Evolutionary conservation across 1,140 invertebrate genomes (phyloP).

Genomic region (Belonocnema kinseyi): DNA sequence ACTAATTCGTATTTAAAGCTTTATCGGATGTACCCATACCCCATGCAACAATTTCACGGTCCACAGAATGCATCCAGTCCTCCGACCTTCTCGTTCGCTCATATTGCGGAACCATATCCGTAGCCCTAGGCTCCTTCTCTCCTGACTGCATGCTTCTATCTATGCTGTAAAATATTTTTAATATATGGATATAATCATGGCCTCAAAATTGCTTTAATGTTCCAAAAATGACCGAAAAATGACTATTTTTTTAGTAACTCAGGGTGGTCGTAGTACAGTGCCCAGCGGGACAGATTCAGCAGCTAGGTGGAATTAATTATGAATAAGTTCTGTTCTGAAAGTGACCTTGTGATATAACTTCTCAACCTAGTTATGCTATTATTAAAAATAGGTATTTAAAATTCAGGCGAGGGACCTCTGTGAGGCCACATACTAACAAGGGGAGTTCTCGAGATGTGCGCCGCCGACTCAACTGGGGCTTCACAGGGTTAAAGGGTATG

Average conservation of each 20-base stretch:
- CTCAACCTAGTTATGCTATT: too few species aligned
- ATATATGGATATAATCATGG: background rate
- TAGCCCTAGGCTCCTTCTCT: constrained; percentile 2
- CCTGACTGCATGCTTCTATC: background rate
- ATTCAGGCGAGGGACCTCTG: too few species aligned
- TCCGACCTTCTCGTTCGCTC: constrained; percentile 39
- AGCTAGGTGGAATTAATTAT: too few species aligned
- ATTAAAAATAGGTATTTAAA: too few species aligned
- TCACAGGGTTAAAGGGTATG: too few species aligned
- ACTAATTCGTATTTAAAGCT: constrained; percentile 74
- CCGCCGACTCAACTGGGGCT: too few species aligned
- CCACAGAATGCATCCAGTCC: constrained; percentile 60
- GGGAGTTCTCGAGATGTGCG: too few species aligned
- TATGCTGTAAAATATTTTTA: background rate
- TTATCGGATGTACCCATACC: constrained; percentile 65
- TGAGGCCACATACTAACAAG: too few species aligned
- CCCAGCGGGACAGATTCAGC: too few species aligned
- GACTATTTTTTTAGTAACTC: background rate
- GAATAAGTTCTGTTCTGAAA: too few species aligned
- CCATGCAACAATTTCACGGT: constrained; percentile 71
- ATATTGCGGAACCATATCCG: constrained; percentile 46
- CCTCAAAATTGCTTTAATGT: background rate
- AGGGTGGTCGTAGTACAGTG: too few species aligned
- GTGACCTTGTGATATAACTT: too few species aligned
- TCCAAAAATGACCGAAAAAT: background rate